Conservation (phyloP, 2,888 invertebrate species). For the Tribolium freemani region DNA sequence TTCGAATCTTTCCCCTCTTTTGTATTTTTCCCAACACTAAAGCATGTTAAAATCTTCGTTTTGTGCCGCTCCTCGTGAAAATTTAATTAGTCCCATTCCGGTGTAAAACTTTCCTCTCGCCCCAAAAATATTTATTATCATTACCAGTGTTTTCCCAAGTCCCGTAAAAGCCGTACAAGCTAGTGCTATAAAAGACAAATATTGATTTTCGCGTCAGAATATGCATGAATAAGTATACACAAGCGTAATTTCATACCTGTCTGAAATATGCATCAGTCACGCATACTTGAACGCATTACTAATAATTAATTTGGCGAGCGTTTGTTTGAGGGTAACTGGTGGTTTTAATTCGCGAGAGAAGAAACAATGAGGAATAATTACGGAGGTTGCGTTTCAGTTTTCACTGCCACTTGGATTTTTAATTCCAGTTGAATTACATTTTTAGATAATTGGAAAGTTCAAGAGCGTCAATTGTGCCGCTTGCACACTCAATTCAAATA, state of each 20-base stretch:
- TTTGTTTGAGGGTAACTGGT: not conserved
- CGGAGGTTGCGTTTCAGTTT: not conserved
- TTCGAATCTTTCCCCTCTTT: too few relatives aligned
- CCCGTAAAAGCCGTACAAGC: constrained; percentile 7
- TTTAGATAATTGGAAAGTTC: constrained; percentile 19
- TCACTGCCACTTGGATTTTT: constrained; percentile 4
- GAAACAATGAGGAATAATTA: not conserved
- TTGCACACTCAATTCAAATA: constrained; percentile 2
- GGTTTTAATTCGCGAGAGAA: too few relatives aligned
- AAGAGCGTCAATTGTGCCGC: not conserved
- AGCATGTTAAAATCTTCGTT: too few relatives aligned
- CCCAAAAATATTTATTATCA: constrained; percentile 7
- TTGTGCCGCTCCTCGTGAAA: not conserved
- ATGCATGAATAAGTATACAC: constrained; percentile 25
- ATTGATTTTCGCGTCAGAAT: constrained; percentile 32
- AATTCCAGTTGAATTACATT: constrained; percentile 18
- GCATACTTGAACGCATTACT: constrained; percentile 2
- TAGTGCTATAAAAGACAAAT: constrained; percentile 23
- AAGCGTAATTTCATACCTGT: constrained; percentile 19
- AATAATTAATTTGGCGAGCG: not conserved
- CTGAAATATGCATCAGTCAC: constrained; percentile 35
- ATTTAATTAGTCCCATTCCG: not conserved
- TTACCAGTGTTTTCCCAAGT: not conserved
- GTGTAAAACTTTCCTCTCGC: not conserved
- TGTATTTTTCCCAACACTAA: too few relatives aligned